Evolutionary conservation across 2,888 invertebrate genomes (phyloP), one percentile per base, ranked within the genome.

Genomic region (Harpalus rufipes): DNA sequence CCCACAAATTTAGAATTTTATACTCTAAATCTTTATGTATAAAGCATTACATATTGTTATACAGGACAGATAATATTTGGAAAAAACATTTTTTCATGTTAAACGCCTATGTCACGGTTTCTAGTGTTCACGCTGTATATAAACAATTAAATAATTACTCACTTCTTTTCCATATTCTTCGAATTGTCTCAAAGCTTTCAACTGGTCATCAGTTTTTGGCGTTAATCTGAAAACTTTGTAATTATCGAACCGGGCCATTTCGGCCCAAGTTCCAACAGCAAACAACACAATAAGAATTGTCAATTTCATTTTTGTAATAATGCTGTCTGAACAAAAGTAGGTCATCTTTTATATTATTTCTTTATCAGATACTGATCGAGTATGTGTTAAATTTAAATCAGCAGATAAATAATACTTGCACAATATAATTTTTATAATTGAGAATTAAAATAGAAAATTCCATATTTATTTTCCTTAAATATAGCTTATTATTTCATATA

Each of bases 211-310:
- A 25, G 86, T 87, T 56, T 83, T 86, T 0, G 89, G 90, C 5
- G 80, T 88, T 8, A 90, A 85, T 79, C 88, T 86, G 82, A 88
- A 88, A 1, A 91, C 89, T 84, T 88, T 86, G 86, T 88, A 89
- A 81, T 89, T 87, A 68, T 89, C 88, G 16, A 59, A 79, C 58
- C 79, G 25, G 92, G 93, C 68, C 93, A 92, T 25, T 89, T 90
- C 41, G 92, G 87, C 89, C 39, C 68, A 68, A 18, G 44, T 44
- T 3, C 18, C 51, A 21, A 44, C 6, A 1, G n/a, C 51, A 7
- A 76, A 18, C 3, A 76, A 12, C 1, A 76, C 21, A 12, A 76
- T 4, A 61, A 80, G 14, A 7, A 81, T 21, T 65, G 65, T 25
- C 3, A 16, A 81, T 21, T 59, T 78, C 78, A 78, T 78, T 7